Evolutionary conservation across 1,140 invertebrate species (phyloP), one percentile per base, ranked within the genome.

Genomic region (Plectrocnemia conspersa): DNA sequence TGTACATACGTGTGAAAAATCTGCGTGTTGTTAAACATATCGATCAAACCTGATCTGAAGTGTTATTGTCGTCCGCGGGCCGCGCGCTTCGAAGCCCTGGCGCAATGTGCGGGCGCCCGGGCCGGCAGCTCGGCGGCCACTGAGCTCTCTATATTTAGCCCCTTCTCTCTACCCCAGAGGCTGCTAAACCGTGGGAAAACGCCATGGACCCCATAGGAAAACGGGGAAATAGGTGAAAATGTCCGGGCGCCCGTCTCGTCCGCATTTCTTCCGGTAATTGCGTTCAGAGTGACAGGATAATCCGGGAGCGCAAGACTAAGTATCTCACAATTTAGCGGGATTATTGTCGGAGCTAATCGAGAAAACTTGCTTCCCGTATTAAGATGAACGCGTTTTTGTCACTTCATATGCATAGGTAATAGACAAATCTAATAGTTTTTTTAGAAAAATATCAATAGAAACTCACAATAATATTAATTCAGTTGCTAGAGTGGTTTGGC

Each of bases 101-200:
- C 13, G 47, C 15, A 10, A 10, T 21, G 22, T 22, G 47, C 33
- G 47, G 21, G 35, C 22, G 47, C 33, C 47, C 47, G 47, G 25
- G 25, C 46, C 47, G 47, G 33, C 47, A 36, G 47, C 47, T 50
- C 33, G 33, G 33, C 47, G 47, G 47, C 47, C 33, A 50, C 47
- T 50, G 47, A 50, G 47, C 47, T 35, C 35, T 38, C 47, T 50
- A 50, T 50, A 50, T 50, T 50, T 50, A 50, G 47, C 19, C 47
- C 9, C 27, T 15, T 13, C 47, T 23, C n/a, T 38, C 9, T n/a
- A 38, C 18, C 10, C 7, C 35, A 38, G 35, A 10, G 35, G 10
- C 5, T 38, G 5, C 35, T 13, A 38, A 38, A 38, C 35, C 5
- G 35, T 16, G 35, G 18, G 15, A 16, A n/a, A 38, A 15, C 35